Evolutionary conservation across 2,888 invertebrate species (phyloP).

Genomic region (Ramazzottius varieornatus): DNA sequence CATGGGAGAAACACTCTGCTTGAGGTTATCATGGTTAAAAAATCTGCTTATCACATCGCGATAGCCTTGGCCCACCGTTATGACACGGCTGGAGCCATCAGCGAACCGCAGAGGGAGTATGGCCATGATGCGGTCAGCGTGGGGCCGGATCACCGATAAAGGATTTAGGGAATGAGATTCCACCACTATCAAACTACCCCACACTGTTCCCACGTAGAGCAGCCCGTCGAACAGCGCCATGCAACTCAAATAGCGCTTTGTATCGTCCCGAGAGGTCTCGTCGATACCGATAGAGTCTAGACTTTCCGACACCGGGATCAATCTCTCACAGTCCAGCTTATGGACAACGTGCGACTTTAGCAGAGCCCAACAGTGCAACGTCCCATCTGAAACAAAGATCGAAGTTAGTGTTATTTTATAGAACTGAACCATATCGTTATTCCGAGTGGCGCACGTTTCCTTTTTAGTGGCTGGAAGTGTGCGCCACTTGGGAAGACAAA

Average conservation of each 20-base stretch:
- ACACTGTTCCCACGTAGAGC: conserved; percentile 69
- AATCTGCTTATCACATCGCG: conserved; percentile 35
- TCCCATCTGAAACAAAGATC: background rate
- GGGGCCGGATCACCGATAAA: conserved; percentile 68
- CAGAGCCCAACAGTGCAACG: background rate
- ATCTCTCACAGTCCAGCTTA: conserved; percentile 63
- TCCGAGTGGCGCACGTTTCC: too few relatives aligned
- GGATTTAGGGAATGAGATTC: conserved; percentile 44
- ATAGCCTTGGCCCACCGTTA: conserved; percentile 57
- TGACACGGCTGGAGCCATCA: conserved; percentile 24
- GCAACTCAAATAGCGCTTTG: conserved; percentile 41
- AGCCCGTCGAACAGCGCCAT: conserved; percentile 29
- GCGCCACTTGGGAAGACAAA: too few relatives aligned
- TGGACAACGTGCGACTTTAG: conserved; percentile 30
- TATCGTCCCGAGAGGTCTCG: conserved; percentile 29
- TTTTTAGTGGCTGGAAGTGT: too few relatives aligned
- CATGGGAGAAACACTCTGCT: background rate
- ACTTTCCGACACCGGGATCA: conserved; percentile 70
- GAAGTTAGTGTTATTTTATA: too few relatives aligned
- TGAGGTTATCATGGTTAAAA: background rate
- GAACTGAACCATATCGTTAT: background rate
- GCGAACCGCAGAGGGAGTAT: background rate
- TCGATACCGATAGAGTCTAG: conserved; percentile 68
- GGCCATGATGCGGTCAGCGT: conserved; percentile 16
- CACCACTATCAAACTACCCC: conserved; percentile 75